Percentiles rank a stretch among this genome's conserved stretches.
Conservation (phyloP, 2,113 vertebrate species). For the Pygoscelis antarcticus region DNA sequence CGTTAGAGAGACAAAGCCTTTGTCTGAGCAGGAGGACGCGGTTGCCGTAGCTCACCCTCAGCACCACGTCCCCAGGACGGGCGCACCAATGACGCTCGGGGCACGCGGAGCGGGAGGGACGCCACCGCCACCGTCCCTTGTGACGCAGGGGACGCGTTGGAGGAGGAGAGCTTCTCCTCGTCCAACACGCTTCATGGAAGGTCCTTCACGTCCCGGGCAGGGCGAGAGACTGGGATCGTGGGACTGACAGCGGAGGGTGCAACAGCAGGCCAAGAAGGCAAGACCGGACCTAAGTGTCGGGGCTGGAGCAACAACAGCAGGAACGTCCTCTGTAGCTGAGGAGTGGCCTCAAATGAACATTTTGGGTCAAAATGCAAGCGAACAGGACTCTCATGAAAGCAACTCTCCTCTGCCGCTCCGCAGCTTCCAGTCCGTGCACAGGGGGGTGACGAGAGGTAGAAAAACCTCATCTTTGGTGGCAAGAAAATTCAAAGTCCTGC, state of each 20-base stretch:
- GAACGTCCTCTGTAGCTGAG: not conserved
- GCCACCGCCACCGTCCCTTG: rapidly evolving
- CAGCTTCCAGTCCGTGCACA: rapidly evolving
- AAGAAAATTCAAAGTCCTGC: not conserved
- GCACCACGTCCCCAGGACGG: rapidly evolving
- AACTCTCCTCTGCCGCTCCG: rapidly evolving
- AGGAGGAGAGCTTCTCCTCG: not conserved
- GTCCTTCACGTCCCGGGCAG: not conserved
- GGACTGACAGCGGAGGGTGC: not conserved
- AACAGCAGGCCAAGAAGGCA: not conserved
- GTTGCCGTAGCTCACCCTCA: not conserved
- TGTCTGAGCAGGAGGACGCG: not conserved
- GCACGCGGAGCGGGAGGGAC: rapidly evolving
- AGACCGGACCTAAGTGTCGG: rapidly evolving
- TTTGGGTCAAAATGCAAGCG: not conserved
- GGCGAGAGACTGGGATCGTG: rapidly evolving
- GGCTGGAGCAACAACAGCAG: not conserved
- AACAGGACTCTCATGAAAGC: rapidly evolving
- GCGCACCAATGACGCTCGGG: rapidly evolving
- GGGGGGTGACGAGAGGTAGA: rapidly evolving
- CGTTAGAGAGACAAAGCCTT: not conserved
- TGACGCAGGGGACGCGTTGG: rapidly evolving
- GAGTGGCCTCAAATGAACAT: not conserved
- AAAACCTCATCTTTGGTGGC: not conserved
- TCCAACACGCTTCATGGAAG: rapidly evolving